Percentiles rank a stretch among this genome's conserved stretches.
Conservation (phyloP, 2,888 invertebrate species). For the Glaucopsyche alexis region DNA sequence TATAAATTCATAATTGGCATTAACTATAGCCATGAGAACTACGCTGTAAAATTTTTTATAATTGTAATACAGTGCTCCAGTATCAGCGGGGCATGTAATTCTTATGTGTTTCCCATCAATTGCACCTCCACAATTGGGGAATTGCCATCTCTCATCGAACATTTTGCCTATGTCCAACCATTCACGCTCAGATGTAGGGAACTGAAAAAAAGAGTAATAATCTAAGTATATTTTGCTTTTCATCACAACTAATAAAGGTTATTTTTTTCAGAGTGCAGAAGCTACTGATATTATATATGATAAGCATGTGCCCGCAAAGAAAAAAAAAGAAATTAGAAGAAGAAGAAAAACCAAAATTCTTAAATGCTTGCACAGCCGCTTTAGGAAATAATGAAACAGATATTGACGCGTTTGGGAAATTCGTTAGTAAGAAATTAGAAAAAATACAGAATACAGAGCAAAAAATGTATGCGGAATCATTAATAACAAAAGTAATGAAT, state of each 20-base stretch:
- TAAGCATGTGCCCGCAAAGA: background rate
- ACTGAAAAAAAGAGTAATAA: conserved; percentile 8
- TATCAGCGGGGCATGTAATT: conserved; percentile 30
- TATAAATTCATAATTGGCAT: conserved; percentile 32
- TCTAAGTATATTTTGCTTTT: background rate
- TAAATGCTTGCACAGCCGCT: background rate
- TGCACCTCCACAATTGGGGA: conserved; percentile 34
- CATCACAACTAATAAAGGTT: conserved; percentile 1
- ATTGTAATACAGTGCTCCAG: conserved; percentile 33
- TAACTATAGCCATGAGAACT: conserved; percentile 32
- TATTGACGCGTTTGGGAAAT: conserved; percentile 1
- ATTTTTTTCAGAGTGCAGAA: background rate
- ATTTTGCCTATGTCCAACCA: conserved; percentile 28
- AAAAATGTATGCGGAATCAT: conserved; percentile 25
- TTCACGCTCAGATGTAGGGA: conserved; percentile 27
- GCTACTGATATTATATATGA: background rate
- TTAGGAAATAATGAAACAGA: conserved; percentile 1
- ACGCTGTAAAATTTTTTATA: conserved; percentile 30
- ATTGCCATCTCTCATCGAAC: conserved; percentile 32
- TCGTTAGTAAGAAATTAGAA: conserved; percentile 18
- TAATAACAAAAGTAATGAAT: conserved; percentile 21
- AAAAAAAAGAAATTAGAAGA: background rate
- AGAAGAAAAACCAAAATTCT: background rate
- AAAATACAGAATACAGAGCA: conserved; percentile 15
- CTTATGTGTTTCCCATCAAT: conserved; percentile 35